Conservation (phyloP, 2,888 invertebrate genomes). For the Drosophila mulleri region DNA sequence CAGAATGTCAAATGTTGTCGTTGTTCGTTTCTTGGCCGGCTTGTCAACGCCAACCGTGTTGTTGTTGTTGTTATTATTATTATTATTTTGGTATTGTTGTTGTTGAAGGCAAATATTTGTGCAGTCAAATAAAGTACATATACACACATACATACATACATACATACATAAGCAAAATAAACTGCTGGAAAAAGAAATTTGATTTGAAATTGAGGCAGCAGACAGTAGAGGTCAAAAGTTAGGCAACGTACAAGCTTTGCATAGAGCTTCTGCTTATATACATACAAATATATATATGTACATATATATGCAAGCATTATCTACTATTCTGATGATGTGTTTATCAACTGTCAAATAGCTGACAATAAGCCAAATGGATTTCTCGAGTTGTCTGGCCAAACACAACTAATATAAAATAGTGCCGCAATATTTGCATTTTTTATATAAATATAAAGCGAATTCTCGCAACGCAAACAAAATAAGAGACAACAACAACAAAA, state of each 20-base stretch:
- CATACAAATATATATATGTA: background rate
- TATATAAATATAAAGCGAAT: slow-evolving; percentile 49
- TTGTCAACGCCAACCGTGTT: slow-evolving; percentile 39
- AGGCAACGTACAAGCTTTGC: background rate
- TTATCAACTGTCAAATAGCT: slow-evolving; percentile 61
- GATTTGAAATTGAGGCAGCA: slow-evolving; percentile 60
- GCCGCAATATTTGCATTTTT: slow-evolving; percentile 55
- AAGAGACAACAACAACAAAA: background rate
- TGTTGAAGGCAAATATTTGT: slow-evolving; percentile 60
- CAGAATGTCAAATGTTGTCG: slow-evolving; percentile 54
- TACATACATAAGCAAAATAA: slow-evolving; percentile 30
- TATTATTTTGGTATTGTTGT: slow-evolving; percentile 16
- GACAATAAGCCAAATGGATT: slow-evolving; percentile 65
- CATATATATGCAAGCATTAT: slow-evolving; percentile 11
- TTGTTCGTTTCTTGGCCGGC: slow-evolving; percentile 44
- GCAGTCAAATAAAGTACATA: slow-evolving; percentile 27
- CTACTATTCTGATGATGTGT: slow-evolving; percentile 58
- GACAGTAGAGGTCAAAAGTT: slow-evolving; percentile 21
- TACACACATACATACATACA: slow-evolving; percentile 17
- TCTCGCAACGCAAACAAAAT: slow-evolving; percentile 8
- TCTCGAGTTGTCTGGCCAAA: slow-evolving; percentile 32
- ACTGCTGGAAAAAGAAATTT: slow-evolving; percentile 56
- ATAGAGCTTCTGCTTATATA: background rate
- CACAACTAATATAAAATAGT: slow-evolving; percentile 12
- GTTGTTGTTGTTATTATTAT: slow-evolving; percentile 6